Evolutionary conservation across 2,113 vertebrate species (phyloP), one percentile per base, ranked within the genome.

Genomic region (Lophius piscatorius): DNA sequence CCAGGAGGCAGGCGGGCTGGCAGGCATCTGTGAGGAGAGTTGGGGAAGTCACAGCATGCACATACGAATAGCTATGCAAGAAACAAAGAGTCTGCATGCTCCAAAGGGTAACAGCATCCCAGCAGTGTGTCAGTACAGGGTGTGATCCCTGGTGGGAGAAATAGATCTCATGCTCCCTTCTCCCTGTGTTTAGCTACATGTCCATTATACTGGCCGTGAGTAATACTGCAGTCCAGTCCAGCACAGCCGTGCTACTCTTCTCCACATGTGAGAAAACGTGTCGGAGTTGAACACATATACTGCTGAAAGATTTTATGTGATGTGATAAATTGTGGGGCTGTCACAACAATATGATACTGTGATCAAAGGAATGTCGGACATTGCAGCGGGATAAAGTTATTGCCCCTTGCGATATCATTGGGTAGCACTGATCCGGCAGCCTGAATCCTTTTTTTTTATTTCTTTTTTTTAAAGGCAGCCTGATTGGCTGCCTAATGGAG

Each of bases 301-400:
- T 78, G 74, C 86, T 83, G 78, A 86, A 57, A 71, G 81, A 74
- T 76, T 88, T 87, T 81, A 76, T 83, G 88, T 83, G 76, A 82
- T 80, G 82, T 81, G 70, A 87, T 87, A 72, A 86, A 88, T 75
- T 77, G 74, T 84, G 80, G 61, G 47, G 31, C 75, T 77, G 84
- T 82, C 84, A 64, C 80, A 81, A 82, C 78, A 87, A 83, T 85
- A 79, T 71, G 81, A 89, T 81, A 85, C 88, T 82, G 81, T 78
- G 84, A 89, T 88, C 86, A 89, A 88, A 89, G 72, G 69, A 74
- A 87, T 77, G 70, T 63, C 78, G 85, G 82, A 82, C 74, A 84
- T 84, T 68, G 83, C 69, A 78, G 71, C 40, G 61, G 73, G 74
- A 70, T 76, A 70, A 38, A 76, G 72, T 80, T 67, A 79, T 70